Conservation (phyloP, 2,797 vertebrate genomes). For the Diceros bicornis region DNA sequence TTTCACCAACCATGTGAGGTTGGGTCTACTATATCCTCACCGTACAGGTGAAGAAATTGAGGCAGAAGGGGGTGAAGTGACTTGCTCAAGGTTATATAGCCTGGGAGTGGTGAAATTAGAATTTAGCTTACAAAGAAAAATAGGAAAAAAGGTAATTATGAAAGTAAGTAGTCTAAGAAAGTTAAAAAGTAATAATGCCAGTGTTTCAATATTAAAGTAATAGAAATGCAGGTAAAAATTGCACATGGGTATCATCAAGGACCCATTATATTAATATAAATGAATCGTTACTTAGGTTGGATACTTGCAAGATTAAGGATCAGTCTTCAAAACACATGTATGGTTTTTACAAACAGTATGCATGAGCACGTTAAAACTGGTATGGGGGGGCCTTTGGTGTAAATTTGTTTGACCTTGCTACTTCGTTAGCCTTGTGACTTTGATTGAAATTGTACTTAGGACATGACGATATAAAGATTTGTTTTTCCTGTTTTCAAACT, state of each 20-base stretch:
- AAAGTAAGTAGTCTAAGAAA: not conserved
- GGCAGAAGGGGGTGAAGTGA: not conserved
- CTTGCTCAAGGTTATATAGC: not conserved
- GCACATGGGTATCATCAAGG: not conserved
- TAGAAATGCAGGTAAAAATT: constrained; percentile 33
- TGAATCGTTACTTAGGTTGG: not conserved
- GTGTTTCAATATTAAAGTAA: not conserved
- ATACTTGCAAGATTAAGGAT: not conserved
- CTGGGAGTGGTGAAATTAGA: not conserved
- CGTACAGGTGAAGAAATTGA: not conserved
- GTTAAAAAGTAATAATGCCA: not conserved
- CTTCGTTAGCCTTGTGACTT: not conserved
- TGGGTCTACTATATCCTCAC: not conserved
- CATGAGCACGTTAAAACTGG: not conserved
- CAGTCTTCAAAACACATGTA: not conserved
- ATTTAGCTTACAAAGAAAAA: constrained; percentile 7
- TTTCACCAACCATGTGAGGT: not conserved
- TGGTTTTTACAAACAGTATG: not conserved
- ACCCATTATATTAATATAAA: not conserved
- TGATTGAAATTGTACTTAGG: not conserved
- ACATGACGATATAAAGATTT: not conserved
- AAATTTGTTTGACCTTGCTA: not conserved
- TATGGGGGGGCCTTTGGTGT: not conserved
- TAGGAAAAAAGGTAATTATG: not conserved
- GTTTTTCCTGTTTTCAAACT: not conserved